These are phyloP conservation scores for Patagioenas fasciata DNA, from an alignment of 2,113 vertebrate species.

Conservation along the genomic window DNA sequence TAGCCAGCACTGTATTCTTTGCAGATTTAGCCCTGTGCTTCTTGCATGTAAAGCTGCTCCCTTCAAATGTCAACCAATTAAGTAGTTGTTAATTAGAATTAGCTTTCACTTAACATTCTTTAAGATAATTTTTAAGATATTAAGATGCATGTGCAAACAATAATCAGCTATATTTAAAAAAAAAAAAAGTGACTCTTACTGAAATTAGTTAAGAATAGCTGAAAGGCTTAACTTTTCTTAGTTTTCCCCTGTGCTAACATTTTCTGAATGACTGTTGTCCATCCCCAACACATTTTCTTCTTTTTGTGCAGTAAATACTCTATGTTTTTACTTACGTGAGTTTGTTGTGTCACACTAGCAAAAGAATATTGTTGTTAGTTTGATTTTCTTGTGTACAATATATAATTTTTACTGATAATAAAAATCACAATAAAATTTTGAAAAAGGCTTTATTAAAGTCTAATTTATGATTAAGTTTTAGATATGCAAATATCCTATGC, in stretches of 20 bases:
- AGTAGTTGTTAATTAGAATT: background rate
- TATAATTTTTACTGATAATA: background rate
- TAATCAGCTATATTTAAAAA: background rate
- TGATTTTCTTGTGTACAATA: background rate
- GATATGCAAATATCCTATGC: background rate
- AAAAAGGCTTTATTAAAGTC: background rate
- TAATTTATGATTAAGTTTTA: background rate
- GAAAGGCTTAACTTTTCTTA: background rate
- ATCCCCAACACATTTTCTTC: background rate
- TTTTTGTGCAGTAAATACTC: background rate
- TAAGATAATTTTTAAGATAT: background rate
- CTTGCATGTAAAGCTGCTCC: background rate
- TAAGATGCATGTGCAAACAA: background rate
- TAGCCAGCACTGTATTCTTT: background rate
- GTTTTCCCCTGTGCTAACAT: background rate
- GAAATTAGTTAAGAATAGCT: background rate
- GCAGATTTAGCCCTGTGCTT: background rate
- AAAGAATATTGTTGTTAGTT: background rate
- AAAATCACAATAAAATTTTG: background rate
- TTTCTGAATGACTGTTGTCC: background rate
- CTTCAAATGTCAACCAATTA: background rate
- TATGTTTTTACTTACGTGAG: rapidly evolving
- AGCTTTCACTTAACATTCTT: background rate
- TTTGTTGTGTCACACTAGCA: background rate
- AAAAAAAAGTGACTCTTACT: background rate